These are phyloP conservation scores for Acanthosepion pharaonis DNA, from an alignment of 2,888 invertebrate species.

Conservation along the genomic window DNA sequence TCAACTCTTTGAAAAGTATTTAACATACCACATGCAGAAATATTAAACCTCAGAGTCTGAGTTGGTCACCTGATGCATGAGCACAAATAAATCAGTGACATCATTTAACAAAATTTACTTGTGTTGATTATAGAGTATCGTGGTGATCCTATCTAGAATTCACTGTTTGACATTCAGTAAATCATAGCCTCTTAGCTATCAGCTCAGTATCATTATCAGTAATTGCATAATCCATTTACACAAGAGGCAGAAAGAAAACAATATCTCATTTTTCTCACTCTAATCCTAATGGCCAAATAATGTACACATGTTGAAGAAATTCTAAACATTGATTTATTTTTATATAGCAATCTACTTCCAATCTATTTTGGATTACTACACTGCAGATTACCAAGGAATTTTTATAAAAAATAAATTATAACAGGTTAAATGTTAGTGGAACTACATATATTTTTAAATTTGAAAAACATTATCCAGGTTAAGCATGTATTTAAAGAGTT, in stretches of 20 bases:
- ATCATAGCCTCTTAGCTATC: not conserved
- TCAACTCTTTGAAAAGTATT: not conserved
- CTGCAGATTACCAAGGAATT: too few relatives aligned
- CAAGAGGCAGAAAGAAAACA: not conserved
- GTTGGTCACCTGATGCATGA: not conserved
- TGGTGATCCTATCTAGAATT: not conserved
- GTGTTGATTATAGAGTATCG: not conserved
- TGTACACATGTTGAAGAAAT: too few relatives aligned
- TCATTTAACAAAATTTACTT: not conserved
- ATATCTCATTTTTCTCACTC: not conserved
- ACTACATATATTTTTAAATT: too few relatives aligned
- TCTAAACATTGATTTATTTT: too few relatives aligned
- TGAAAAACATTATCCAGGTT: too few relatives aligned
- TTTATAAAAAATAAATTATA: too few relatives aligned
- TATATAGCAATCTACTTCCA: too few relatives aligned
- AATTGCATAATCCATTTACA: not conserved
- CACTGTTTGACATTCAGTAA: not conserved
- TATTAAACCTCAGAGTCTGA: not conserved
- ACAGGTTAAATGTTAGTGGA: too few relatives aligned
- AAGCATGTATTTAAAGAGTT: too few relatives aligned
- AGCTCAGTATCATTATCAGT: not conserved
- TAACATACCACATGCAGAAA: not conserved
- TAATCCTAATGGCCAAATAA: not conserved
- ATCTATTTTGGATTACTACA: too few relatives aligned
- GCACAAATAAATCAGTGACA: not conserved